Evolutionary conservation across 2,888 invertebrate genomes (phyloP).

Genomic region (Nesidiocoris tenuis): DNA sequence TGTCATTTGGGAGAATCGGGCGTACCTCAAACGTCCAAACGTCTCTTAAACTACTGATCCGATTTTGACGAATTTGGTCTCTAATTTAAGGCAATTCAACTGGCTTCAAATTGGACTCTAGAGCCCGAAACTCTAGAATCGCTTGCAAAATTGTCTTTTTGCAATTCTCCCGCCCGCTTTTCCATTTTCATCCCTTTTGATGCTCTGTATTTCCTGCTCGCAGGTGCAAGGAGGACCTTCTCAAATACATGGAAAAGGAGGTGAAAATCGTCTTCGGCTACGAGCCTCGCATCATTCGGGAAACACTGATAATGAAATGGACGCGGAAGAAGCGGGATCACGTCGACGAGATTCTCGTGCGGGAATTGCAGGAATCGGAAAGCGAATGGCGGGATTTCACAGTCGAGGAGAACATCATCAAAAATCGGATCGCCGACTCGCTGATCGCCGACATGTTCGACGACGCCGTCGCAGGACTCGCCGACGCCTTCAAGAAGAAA

Average conservation of each 20-base stretch:
- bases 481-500: slow-evolving; percentile 41
- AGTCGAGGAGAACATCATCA: slow-evolving; percentile 68
- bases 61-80: too few relatives aligned
- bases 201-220: too few relatives aligned
- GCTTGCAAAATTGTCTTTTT: too few relatives aligned
- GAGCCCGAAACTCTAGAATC: too few relatives aligned
- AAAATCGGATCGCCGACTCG: slow-evolving; percentile 62
- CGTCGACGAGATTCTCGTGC: slow-evolving; percentile 69
- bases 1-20: too few relatives aligned
- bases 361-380: slow-evolving; percentile 71
- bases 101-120: too few relatives aligned
- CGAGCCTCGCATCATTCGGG: slow-evolving; percentile 58
- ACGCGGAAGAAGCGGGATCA: slow-evolving; percentile 67
- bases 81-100: too few relatives aligned
- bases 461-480: slow-evolving; percentile 55
- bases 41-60: too few relatives aligned
- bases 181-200: too few relatives aligned
- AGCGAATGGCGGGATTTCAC: slow-evolving; percentile 73
- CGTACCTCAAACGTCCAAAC: too few relatives aligned
- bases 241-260: slow-evolving; percentile 59
- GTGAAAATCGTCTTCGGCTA: slow-evolving; percentile 60
- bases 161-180: too few relatives aligned
- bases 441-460: slow-evolving; percentile 60
- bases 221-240: slow-evolving; percentile 55
- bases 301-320: slow-evolving; percentile 62